Base-by-base conservation (phyloP, 2,113 vertebrate species). In the Pagrus major region DNA sequence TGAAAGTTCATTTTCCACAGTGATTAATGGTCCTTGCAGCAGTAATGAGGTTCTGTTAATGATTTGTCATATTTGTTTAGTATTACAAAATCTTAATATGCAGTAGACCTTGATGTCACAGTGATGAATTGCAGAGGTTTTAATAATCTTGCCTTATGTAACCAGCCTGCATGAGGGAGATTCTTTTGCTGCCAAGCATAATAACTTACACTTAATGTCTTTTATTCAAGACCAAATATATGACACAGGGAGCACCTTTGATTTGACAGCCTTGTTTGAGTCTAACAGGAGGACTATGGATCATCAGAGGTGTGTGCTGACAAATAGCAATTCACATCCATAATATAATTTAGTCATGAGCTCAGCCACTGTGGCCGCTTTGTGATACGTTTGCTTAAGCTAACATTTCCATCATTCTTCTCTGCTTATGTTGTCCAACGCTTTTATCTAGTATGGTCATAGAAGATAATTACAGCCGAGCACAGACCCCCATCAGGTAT, bases 41-140 rank as follows among this genome's bases (percentile, higher is more conserved):
- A 33, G 51, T 25, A 39, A 70, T 74, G 23, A 58, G 23, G 4
- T 21, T 55, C 15, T 67, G 9, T 37, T 46, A 39, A 56, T 64
- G 9, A 61, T 56, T 18, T 16, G 52, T 39, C n/a, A 35, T 49
- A 27, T 76, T 85, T 73, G 49, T 33, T 20, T 49, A 25, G 35
- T 39, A 16, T 47, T 47, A 20, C 1, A 59, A 82, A 65, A 66
- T 52, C 55, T 79, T 82, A 21, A 78, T 89, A 77, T 86, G 35
- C 35, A 58, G 44, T 21, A 68, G 75, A 82, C 56, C 52, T 74
- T 78, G 9, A 72, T 55, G 70, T 81, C 63, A 61, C 27, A 46
- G 15, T 86, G 84, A 91, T 81, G 35, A 78, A 91, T 78, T 61
- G 49, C 37, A 58, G 58, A 27, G 14, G 33, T 69, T 52, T 74